Percentiles rank a stretch among this genome's conserved stretches.
phyloP scores from a whole-genome alignment of 1,140 invertebrate species.

The Bombus vancouverensis region DNA sequence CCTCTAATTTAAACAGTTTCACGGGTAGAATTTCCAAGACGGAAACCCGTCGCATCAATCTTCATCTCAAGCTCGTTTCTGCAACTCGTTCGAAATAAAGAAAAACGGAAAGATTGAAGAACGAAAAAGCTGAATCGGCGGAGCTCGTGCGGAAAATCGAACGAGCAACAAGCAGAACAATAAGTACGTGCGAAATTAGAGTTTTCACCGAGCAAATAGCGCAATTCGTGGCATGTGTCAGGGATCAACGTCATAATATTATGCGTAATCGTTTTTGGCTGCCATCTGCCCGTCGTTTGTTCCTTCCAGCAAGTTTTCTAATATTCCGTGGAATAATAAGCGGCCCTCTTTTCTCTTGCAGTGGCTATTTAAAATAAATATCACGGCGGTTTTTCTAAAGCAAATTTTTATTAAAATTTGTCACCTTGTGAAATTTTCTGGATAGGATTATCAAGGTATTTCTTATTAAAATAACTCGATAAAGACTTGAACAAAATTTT shows the following conservation, averaged over 20 bases:
- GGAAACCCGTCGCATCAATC: constrained; percentile 23
- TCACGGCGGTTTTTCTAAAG: background rate
- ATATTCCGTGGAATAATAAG: background rate
- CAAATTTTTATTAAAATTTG: too few species aligned
- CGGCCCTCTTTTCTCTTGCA: background rate
- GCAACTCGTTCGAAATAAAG: background rate
- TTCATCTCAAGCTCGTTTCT: constrained; percentile 27
- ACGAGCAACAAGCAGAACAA: background rate
- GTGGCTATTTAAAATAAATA: too few species aligned
- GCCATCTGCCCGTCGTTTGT: constrained; percentile 71
- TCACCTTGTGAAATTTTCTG: too few species aligned
- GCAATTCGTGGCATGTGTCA: constrained; percentile 74
- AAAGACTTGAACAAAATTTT: too few species aligned
- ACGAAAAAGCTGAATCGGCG: background rate
- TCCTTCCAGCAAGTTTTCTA: constrained; percentile 37
- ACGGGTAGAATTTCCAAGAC: background rate
- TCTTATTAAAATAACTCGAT: too few species aligned
- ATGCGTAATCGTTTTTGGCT: constrained; percentile 74
- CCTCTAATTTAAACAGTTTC: constrained; percentile 19
- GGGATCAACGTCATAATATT: constrained; percentile 73
- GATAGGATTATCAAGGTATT: too few species aligned
- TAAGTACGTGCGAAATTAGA: constrained; percentile 66
- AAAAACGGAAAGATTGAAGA: background rate
- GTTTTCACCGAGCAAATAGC: constrained; percentile 60
- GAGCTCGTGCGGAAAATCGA: background rate